Percentiles rank a stretch among this genome's conserved stretches.
Evolutionary conservation across 2,797 vertebrate genomes (phyloP).

Genomic region (Amazonetta brasiliensis): DNA sequence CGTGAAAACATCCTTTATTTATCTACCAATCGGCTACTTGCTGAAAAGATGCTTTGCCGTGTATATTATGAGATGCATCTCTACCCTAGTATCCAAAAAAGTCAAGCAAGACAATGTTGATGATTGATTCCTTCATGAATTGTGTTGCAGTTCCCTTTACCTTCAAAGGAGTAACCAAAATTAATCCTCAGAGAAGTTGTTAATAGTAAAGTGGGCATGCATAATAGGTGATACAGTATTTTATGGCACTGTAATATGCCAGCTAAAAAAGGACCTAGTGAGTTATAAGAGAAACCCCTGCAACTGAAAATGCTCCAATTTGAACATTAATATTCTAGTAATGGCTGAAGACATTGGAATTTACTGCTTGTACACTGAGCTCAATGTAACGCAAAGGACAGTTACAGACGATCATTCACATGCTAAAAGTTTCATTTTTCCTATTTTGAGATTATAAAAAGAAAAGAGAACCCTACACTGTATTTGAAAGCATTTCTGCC

Average conservation of each 20-base stretch:
- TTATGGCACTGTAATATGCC: background rate
- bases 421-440: background rate
- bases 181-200: background rate
- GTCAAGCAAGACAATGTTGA: background rate
- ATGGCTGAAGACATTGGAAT: background rate
- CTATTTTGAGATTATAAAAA: background rate
- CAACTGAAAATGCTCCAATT: background rate
- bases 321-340: background rate
- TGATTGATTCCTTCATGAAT: background rate
- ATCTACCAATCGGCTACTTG: background rate
- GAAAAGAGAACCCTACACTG: background rate
- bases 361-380: background rate
- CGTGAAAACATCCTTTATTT: background rate
- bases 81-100: background rate
- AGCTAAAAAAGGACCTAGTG: background rate
- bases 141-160: background rate
- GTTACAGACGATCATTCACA: background rate
- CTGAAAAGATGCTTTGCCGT: background rate
- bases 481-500: conserved; percentile 8
- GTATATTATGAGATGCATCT: background rate
- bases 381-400: background rate
- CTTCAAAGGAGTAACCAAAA: background rate
- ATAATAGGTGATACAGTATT: background rate
- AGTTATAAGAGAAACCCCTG: background rate
- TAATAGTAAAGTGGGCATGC: background rate